Base-by-base conservation (phyloP, 37 sponge, comb jelly and placozoan genomes). In the Hexactinellida sp. region DNA sequence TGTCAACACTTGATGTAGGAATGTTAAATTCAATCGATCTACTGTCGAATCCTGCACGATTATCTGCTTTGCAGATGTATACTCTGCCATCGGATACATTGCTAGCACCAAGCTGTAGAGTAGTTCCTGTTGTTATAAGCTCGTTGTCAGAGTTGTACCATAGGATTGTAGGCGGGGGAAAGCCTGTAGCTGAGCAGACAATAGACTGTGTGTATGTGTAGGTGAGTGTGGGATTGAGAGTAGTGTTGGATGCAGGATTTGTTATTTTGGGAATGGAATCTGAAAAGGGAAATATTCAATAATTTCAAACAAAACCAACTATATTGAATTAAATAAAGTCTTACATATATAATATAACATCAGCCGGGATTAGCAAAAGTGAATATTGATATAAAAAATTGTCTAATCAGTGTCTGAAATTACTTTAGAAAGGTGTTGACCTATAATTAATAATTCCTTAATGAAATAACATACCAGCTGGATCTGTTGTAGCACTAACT, bases 61-160 rank as follows among this genome's bases (percentile, higher is more conserved):
- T 63, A 21, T 63, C 76, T 32, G 76, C 76, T 63, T 63, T 63
- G 13, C 76, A 63, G 13, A 63, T n/a, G 34, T 25, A 63, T 10
- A 32, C 76, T 63, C 3, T 63, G 32, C 76, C 76, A 28, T 63
- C 30, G 5, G 76, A 21, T 10, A 63, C 76, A 63, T 63, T 63
- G 3, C 76, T 63, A 23, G 30, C 34, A 63, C 19, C 13, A 25
- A 63, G 21, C 19, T 5, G 5, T 21, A 63, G 76, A 3, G 30
- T 63, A 10, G 76, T 1, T 25, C 76, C 76, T 21, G 21, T n/a
- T 25, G 76, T 63, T 10, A 63, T 23, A 63, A 23, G 28, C 30
- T 63, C 76, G 30, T 63, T 63, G 3, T 63, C 34, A 63, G 76
- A 63, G n/a, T n/a, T n/a, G 76, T 63, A 63, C 76, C 76, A 63